Percentiles rank a stretch among this genome's conserved stretches.
Conservation (phyloP, 2,797 vertebrate species). For the Anguilla megastoma region DNA sequence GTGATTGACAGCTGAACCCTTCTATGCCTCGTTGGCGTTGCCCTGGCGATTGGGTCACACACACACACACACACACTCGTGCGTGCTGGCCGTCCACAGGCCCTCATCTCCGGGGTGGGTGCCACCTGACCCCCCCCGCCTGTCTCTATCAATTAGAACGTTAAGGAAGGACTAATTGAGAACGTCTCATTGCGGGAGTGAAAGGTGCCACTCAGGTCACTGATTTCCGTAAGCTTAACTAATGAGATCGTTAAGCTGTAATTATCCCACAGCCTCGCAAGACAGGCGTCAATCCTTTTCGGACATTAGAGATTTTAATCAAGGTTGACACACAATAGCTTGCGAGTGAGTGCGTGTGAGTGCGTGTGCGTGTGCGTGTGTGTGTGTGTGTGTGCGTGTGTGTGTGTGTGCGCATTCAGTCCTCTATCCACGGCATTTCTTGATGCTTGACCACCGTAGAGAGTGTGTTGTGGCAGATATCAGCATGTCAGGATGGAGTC, state of each 20-base stretch:
- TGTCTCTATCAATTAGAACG: background rate
- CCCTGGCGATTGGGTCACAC: background rate
- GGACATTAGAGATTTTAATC: slow-evolving; percentile 56
- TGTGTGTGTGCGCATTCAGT: background rate
- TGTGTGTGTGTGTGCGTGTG: slow-evolving; percentile 8
- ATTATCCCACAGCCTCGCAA: slow-evolving; percentile 67
- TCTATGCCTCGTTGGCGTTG: background rate
- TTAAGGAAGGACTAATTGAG: slow-evolving; percentile 61
- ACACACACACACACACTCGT: background rate
- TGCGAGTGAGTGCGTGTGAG: background rate
- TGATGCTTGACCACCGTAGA: background rate
- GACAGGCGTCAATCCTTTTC: slow-evolving; percentile 56
- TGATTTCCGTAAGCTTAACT: slow-evolving; percentile 59
- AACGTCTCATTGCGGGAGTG: slow-evolving; percentile 66
- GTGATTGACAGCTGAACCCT: slow-evolving; percentile 10
- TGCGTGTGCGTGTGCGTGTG: background rate
- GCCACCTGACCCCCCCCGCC: slow-evolving; percentile 40
- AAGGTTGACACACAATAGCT: slow-evolving; percentile 31
- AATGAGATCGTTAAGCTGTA: slow-evolving; percentile 58
- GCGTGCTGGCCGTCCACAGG: background rate
- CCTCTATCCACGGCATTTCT: background rate
- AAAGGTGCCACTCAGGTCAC: slow-evolving; percentile 51
- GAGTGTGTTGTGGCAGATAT: background rate
- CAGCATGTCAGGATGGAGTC: background rate
- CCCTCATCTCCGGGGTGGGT: background rate